Evolutionary conservation across 2,888 invertebrate genomes (phyloP).

Genomic region (Lordiphosa andalusiaca): DNA sequence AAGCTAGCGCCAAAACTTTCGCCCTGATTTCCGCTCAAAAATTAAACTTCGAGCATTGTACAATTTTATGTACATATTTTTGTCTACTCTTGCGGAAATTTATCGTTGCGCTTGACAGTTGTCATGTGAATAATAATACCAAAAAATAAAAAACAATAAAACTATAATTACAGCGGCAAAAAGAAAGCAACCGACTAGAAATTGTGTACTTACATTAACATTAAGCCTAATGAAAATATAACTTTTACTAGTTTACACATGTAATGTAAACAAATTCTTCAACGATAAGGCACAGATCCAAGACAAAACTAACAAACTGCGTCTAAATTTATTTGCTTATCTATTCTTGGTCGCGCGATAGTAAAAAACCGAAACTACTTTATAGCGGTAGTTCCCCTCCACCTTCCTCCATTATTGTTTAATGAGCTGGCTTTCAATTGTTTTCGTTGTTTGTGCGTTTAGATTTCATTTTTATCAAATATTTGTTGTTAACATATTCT

Average conservation of each 20-base stretch:
- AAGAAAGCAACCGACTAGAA: conserved; percentile 36
- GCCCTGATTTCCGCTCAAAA: conserved; percentile 52
- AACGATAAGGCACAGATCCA: conserved; percentile 26
- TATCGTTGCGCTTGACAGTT: conserved; percentile 29
- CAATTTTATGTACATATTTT: conserved; percentile 8
- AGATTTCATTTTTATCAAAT: conserved; percentile 47
- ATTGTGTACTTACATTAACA: conserved; percentile 25
- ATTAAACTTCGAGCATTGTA: conserved; percentile 14
- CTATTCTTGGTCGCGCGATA: conserved; percentile 38
- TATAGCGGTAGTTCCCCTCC: conserved; percentile 7
- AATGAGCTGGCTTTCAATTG: conserved; percentile 34
- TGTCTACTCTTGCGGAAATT: conserved; percentile 44
- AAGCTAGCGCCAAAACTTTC: conserved; percentile 46
- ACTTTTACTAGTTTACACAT: conserved; percentile 9
- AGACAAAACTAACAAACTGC: conserved; percentile 26
- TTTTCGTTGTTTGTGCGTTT: conserved; percentile 23
- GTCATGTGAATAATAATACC: conserved; percentile 49
- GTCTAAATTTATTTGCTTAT: conserved; percentile 45
- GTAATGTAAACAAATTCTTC: conserved; percentile 36
- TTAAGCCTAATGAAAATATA: conserved; percentile 32
- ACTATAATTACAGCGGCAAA: conserved; percentile 26
- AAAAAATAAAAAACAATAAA: no score
- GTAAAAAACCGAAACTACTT: conserved; percentile 14
- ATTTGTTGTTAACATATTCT: conserved; percentile 45
- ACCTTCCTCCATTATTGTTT: conserved; percentile 27